Percentiles rank a stretch among this genome's conserved stretches.
Evolutionary conservation across 2,113 vertebrate species (phyloP).

Genomic region (Pelobates fuscus): DNA sequence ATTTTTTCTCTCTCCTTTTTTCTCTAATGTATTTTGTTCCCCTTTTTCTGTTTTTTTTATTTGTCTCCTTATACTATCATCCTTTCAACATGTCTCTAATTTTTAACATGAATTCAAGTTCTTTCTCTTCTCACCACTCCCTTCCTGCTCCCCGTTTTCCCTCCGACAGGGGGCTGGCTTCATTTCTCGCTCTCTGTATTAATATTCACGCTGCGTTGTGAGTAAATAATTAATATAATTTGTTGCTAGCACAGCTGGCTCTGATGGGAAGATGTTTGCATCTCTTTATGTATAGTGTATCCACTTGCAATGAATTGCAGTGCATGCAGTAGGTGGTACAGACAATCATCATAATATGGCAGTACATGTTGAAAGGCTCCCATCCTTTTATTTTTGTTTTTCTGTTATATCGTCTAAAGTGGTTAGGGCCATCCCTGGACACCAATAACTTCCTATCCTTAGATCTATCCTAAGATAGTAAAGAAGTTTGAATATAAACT

Average conservation of each 20-base stretch:
- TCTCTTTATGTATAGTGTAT: background rate
- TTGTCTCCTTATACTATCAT: slow-evolving; percentile 53
- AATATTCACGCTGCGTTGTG: slow-evolving; percentile 45
- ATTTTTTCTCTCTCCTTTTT: background rate
- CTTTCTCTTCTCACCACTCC: slow-evolving; percentile 7
- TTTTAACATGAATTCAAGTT: too few species aligned
- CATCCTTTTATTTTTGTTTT: too few species aligned
- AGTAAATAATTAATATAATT: slow-evolving; percentile 50
- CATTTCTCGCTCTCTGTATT: slow-evolving; percentile 20
- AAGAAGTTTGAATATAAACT: too few species aligned
- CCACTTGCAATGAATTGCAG: background rate
- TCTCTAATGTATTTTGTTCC: slow-evolving; percentile 1
- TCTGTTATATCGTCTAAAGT: too few species aligned
- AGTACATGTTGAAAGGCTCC: too few species aligned
- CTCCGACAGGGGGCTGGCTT: slow-evolving; percentile 18
- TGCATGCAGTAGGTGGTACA: background rate
- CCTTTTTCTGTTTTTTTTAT: slow-evolving; percentile 1
- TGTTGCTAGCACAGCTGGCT: slow-evolving; percentile 36
- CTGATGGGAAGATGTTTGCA: slow-evolving; percentile 14
- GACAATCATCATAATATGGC: too few species aligned
- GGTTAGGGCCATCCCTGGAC: too few species aligned
- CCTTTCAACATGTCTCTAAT: slow-evolving; percentile 5
- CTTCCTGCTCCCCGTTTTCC: slow-evolving; percentile 17
- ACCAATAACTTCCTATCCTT: too few species aligned
- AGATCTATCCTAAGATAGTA: too few species aligned